Percentiles rank a stretch among this genome's conserved stretches.
These are phyloP conservation scores for Phortica magna DNA, from an alignment of 2,888 invertebrate genomes.

Conservation along the genomic window DNA sequence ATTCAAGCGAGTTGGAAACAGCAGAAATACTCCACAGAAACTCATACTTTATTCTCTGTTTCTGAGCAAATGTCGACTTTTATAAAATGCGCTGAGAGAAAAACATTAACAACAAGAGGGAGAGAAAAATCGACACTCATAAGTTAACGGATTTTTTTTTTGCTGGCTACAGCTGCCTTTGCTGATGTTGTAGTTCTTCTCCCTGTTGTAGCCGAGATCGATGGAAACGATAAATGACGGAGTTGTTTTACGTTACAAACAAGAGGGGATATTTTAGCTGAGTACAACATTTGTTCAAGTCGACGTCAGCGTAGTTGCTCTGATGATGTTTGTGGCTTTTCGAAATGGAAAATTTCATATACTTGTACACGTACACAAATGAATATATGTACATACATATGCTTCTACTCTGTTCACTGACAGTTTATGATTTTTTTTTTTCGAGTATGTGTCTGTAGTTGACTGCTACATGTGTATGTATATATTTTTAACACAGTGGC, in stretches of 20 bases:
- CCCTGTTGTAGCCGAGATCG: conserved; percentile 59
- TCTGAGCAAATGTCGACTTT: not conserved
- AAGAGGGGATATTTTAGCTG: conserved; percentile 40
- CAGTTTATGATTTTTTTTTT: not conserved
- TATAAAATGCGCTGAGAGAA: not conserved
- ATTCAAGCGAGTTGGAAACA: conserved; percentile 47
- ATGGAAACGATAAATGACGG: conserved; percentile 68
- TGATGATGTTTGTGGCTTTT: conserved; percentile 51
- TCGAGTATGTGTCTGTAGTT: not conserved
- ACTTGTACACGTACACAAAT: conserved; percentile 34
- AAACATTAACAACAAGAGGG: not conserved
- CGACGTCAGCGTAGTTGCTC: conserved; percentile 40
- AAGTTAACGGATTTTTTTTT: conserved; percentile 45
- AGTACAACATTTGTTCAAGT: not conserved
- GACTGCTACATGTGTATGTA: not conserved
- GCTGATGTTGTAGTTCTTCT: conserved; percentile 51
- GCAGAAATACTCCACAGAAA: conserved; percentile 51
- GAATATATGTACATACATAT: not conserved
- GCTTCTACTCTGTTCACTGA: not conserved
- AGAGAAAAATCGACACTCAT: not conserved
- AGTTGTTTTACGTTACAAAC: conserved; percentile 37
- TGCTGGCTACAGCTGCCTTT: conserved; percentile 51
- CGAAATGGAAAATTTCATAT: conserved; percentile 68
- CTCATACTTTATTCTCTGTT: conserved; percentile 23
- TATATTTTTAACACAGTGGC: not conserved